These are phyloP conservation scores for Heliocidaris tuberculata DNA, from an alignment of 35 echinoderm and acorn worm species.

Conservation along the genomic window DNA sequence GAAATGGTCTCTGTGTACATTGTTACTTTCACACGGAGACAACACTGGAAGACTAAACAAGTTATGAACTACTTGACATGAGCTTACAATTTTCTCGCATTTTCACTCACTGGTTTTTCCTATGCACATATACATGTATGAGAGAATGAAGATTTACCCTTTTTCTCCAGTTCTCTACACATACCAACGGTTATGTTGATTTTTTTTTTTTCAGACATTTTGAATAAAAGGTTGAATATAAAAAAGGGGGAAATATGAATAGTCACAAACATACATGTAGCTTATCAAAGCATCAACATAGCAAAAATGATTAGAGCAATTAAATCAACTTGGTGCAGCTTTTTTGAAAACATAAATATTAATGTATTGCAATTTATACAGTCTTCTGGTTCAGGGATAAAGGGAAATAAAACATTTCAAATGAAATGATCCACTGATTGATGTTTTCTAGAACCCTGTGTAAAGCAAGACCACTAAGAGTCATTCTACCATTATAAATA, in stretches of 20 bases:
- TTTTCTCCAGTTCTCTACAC: background rate
- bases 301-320: background rate
- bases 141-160: background rate
- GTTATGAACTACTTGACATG: constrained; percentile 31
- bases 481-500: constrained; percentile 4
- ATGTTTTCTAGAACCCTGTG: background rate
- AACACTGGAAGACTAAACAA: constrained; percentile 40
- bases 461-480: background rate
- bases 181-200: background rate
- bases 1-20: constrained; percentile 30
- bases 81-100: background rate
- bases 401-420: background rate
- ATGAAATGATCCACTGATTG: constrained; percentile 1
- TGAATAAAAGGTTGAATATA: background rate
- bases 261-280: constrained; percentile 7
- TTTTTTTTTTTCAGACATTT: background rate
- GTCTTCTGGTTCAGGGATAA: background rate
- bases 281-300: background rate
- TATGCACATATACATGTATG: background rate
- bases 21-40: background rate
- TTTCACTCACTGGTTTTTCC: background rate
- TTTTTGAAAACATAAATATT: constrained; percentile 1
- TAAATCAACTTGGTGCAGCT: background rate
- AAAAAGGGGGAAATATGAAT: background rate
- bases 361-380: constrained; percentile 13